A percentile compares a stretch with the other conserved stretches of the same genome.
These are phyloP conservation scores for Sicus ferrugineus DNA, from an alignment of 2,888 invertebrate genomes.

Conservation along the genomic window DNA sequence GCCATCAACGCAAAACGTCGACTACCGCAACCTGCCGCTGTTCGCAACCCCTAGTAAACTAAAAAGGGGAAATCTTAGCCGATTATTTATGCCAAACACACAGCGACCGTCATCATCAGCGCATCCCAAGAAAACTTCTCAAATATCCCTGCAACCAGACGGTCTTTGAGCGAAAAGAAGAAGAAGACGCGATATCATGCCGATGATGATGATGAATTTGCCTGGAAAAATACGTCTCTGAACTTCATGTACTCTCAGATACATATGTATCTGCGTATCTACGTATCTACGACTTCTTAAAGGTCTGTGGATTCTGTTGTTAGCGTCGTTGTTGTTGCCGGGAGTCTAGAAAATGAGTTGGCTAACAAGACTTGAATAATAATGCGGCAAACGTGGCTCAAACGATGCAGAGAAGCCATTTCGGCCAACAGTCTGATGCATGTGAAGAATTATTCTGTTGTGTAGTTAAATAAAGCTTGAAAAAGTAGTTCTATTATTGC, in stretches of 20 bases:
- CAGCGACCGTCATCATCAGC: constrained; percentile 35
- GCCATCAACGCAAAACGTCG: neutral
- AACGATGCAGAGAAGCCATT: neutral
- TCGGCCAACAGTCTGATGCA: constrained; percentile 4
- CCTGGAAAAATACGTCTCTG: neutral
- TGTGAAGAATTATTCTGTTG: constrained; percentile 1
- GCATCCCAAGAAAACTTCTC: constrained; percentile 19
- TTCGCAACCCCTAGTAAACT: neutral
- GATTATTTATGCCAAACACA: constrained; percentile 39
- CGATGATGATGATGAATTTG: constrained; percentile 5
- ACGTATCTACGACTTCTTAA: neutral
- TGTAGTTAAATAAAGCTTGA: neutral
- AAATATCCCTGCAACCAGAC: neutral
- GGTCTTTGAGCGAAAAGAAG: neutral
- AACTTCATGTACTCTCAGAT: neutral
- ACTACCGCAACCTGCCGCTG: neutral
- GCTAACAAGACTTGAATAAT: constrained; percentile 18
- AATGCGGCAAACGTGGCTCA: neutral
- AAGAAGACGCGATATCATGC: neutral
- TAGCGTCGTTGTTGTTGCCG: neutral
- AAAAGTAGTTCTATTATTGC: neutral
- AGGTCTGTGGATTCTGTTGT: neutral
- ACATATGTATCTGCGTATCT: neutral
- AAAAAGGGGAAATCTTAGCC: neutral
- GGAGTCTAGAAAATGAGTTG: constrained; percentile 14